Evolutionary conservation across 1,140 invertebrate genomes (phyloP), one percentile per base, ranked within the genome.

Genomic region (Heliconius hewitsoni): DNA sequence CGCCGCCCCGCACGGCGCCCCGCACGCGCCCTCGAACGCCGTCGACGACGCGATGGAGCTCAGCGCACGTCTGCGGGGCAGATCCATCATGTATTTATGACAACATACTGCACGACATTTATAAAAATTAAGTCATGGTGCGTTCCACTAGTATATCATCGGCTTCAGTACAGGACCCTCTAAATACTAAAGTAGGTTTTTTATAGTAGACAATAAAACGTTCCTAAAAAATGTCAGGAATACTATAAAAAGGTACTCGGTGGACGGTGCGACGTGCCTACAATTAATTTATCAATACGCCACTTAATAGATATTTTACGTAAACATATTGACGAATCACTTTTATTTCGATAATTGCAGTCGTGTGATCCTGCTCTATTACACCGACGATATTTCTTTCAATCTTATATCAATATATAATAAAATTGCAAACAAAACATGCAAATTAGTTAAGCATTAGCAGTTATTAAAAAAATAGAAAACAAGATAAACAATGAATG

Each of bases 11-110:
- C 55, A 60, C n/a, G 55, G 2, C 57, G 2, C 55, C 4, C 71
- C 78, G 71, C 82, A 71, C 73, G 76, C 86, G 52, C 79, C 84
- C 66, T 84, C 84, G 85, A 88, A 90, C 77, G 88, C 93, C 73
- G 90, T 90, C 78, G 92, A 93, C 76, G 94, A 94, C 76, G 93
- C 92, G 82, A 95, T 95, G 11, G 94, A 94, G 77, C 92, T 94
- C 78, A 95, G 78, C 55, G 93, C 91, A 79, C 93, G 83, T 84
- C 94, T 95, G 86, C 18, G 6, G 8, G 18, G 13, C 71, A 71
- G 3, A 66, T 18, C 8, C 0, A 13, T 60, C 8, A 27, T 3
- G 0, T 30, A 4, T n/a, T 13, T 8, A 16, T 4, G 16, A 30
- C 8, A 60, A 57, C n/a, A 57, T 23, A 57, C n/a, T n/a, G 8